A percentile compares a stretch with the other conserved stretches of the same genome.
Evolutionary conservation across 2,113 vertebrate species (phyloP).

Genomic region (Xyliphius kryptos): DNA sequence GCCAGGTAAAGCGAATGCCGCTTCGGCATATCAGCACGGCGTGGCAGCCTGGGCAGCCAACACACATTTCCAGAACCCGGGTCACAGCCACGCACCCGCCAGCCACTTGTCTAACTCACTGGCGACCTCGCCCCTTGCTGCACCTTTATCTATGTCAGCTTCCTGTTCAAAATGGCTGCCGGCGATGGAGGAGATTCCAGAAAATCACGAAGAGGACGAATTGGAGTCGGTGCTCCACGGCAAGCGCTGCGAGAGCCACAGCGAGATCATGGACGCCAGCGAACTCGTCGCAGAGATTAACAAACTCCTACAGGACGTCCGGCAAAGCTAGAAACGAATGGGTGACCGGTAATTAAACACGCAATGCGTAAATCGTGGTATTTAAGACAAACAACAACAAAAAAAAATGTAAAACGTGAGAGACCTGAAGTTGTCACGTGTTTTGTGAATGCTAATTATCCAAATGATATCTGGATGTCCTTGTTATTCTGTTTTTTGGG

Average conservation of each 20-base stretch:
- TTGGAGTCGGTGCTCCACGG: conserved; percentile 88
- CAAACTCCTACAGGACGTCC: conserved; percentile 92
- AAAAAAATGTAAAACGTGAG: too few species aligned
- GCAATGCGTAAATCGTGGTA: too few species aligned
- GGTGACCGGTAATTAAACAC: too few species aligned
- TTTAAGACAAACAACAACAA: too few species aligned
- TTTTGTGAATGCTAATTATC: conserved; percentile 98
- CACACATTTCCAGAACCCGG: conserved; percentile 91
- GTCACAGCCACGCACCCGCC: conserved; percentile 66
- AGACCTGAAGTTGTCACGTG: too few species aligned
- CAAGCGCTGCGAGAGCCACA: conserved; percentile 77
- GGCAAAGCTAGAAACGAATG: conserved; percentile 82
- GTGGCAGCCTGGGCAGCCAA: conserved; percentile 95
- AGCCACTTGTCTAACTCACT: conserved; percentile 72
- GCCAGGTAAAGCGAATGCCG: conserved; percentile 72
- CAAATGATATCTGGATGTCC: conserved; percentile 83
- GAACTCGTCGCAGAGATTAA: conserved; percentile 97
- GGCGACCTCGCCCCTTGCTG: conserved; percentile 51
- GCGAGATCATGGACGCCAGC: conserved; percentile 93
- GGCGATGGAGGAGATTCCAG: conserved; percentile 98
- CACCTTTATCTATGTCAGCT: conserved; percentile 43
- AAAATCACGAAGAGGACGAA: conserved; percentile 96
- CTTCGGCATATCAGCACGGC: conserved; percentile 74
- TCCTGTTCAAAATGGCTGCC: conserved; percentile 91
- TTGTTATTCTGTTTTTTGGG: conserved; percentile 36